phyloP scores from a whole-genome alignment of 92 coral and sea anemone species.

The Porites rus region DNA sequence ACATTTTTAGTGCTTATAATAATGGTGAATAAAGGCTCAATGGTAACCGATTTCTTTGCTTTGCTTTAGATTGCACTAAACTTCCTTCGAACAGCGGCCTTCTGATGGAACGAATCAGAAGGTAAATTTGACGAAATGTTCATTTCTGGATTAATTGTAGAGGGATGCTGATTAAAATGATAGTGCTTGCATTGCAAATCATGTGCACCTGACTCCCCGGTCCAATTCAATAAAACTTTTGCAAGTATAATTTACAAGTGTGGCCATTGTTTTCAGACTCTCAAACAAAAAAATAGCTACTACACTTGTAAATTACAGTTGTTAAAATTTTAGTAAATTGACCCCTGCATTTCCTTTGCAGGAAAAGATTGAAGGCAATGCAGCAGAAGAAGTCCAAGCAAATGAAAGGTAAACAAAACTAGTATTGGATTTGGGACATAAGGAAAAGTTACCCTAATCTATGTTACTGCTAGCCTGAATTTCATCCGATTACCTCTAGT shows the following conservation, averaged over 20 bases:
- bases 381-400: not conserved
- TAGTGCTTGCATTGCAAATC: too few species aligned
- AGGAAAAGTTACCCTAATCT: not conserved
- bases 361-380: slow-evolving; percentile 5
- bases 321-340: not conserved
- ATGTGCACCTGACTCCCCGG: too few species aligned
- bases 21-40: not conserved
- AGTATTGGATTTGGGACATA: not conserved
- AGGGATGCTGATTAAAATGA: too few species aligned
- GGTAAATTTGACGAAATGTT: not conserved
- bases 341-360: not conserved
- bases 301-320: too few species aligned
- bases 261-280: too few species aligned
- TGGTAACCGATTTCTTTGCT: not conserved
- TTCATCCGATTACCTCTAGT: too few species aligned
- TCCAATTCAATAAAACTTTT: too few species aligned
- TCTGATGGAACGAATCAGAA: not conserved
- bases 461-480: too few species aligned
- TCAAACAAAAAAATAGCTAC: too few species aligned
- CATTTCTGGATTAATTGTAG: not conserved
- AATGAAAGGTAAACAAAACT: slow-evolving; percentile 5
- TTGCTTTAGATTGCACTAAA: not conserved
- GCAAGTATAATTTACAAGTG: too few species aligned
- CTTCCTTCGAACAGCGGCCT: not conserved
- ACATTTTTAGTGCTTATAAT: not conserved